These are phyloP conservation scores for Coptodon rendalli DNA, from an alignment of 2,113 vertebrate genomes.

Conservation along the genomic window DNA sequence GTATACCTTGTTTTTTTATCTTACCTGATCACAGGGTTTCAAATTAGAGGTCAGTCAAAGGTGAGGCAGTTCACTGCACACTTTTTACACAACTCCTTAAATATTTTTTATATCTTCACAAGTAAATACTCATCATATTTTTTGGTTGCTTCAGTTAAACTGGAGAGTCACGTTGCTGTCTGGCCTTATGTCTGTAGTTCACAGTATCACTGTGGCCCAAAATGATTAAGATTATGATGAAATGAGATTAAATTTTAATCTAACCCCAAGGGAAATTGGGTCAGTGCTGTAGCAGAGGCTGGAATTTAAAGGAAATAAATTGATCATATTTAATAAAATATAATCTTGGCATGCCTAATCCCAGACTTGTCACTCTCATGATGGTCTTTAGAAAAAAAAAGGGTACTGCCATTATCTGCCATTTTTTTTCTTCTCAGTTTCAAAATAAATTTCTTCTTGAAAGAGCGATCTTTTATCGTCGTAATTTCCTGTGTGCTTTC, in stretches of 20 bases:
- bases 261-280: background rate
- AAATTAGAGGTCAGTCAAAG: background rate
- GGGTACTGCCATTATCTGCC: background rate
- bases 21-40: background rate
- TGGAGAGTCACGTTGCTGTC: background rate
- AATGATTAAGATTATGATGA: conserved; percentile 29
- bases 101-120: background rate
- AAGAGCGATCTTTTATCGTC: background rate
- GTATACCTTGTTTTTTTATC: background rate
- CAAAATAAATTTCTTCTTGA: background rate
- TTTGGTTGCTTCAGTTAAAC: background rate
- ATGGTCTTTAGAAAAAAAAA: background rate
- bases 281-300: background rate
- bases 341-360: conserved; percentile 5
- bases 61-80: background rate
- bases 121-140: background rate
- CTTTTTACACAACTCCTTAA: background rate
- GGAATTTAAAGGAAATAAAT: conserved; percentile 10
- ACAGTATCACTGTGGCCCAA: background rate
- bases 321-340: conserved; percentile 9
- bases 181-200: background rate
- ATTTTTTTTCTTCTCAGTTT: background rate
- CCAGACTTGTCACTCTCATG: background rate
- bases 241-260: conserved; percentile 31
- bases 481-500: background rate